Evolutionary conservation across 2,888 invertebrate genomes (phyloP).

Genomic region (Thyatira batis): DNA sequence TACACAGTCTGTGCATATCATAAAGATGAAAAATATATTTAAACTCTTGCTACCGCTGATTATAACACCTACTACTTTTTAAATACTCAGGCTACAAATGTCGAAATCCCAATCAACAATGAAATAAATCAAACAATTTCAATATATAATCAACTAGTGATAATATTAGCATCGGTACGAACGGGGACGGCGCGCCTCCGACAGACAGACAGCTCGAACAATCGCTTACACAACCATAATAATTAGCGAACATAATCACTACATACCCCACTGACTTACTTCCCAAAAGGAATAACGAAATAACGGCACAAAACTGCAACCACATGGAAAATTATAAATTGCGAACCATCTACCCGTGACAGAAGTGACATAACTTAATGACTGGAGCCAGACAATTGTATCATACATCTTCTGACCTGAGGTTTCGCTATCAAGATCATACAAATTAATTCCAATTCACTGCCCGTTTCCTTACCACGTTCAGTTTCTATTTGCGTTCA

Average conservation of each 20-base stretch:
- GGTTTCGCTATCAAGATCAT: constrained; percentile 62
- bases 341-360: constrained; percentile 31
- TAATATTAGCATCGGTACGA: background rate
- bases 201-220: constrained; percentile 20
- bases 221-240: constrained; percentile 34
- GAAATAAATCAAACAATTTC: background rate
- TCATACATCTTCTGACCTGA: constrained; percentile 54
- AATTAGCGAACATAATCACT: constrained; percentile 23
- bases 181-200: background rate
- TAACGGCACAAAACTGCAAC: constrained; percentile 53
- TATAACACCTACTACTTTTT: too few relatives aligned
- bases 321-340: constrained; percentile 62
- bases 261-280: constrained; percentile 45
- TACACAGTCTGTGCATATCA: too few relatives aligned
- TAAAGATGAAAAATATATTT: too few relatives aligned
- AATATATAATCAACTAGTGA: background rate
- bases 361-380: constrained; percentile 62
- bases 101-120: background rate
- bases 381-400: constrained; percentile 50
- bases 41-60: too few relatives aligned
- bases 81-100: background rate
- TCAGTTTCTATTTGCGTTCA: constrained; percentile 20
- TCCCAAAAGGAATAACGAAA: constrained; percentile 40
- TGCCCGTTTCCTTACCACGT: constrained; percentile 41
- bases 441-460: constrained; percentile 43